These are phyloP conservation scores for Oophaga pumilio DNA, from an alignment of 2,113 vertebrate species.

Conservation along the genomic window DNA sequence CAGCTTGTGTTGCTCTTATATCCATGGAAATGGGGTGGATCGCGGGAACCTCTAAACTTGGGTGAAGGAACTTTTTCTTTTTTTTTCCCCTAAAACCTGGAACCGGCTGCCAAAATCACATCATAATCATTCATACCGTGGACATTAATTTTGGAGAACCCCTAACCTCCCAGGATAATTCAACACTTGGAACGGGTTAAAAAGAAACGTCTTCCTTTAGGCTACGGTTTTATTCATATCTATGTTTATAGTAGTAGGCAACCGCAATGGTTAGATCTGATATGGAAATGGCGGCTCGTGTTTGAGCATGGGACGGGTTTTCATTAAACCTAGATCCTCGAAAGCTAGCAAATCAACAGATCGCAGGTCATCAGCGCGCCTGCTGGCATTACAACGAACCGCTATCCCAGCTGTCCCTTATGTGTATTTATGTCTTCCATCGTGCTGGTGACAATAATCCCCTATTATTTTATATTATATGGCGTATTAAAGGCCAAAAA, in stretches of 20 bases:
- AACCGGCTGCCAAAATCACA: conserved; percentile 46
- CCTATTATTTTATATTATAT: conserved; percentile 16
- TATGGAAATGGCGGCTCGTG: not conserved
- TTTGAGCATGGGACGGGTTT: not conserved
- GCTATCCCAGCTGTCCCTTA: not conserved
- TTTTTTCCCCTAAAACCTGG: not conserved
- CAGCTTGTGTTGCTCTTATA: conserved; percentile 54
- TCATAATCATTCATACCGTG: conserved; percentile 36
- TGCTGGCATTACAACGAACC: not conserved
- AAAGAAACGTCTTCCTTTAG: conserved; percentile 34
- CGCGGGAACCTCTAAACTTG: conserved; percentile 30
- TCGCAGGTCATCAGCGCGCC: not conserved
- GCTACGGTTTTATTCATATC: conserved; percentile 24
- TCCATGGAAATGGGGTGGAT: conserved; percentile 55
- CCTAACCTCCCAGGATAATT: not conserved
- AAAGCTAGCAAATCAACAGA: not conserved
- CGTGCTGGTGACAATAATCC: not conserved
- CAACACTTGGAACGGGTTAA: conserved; percentile 26
- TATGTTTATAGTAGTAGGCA: conserved; percentile 1
- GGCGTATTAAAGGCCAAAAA: not conserved
- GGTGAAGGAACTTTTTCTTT: conserved; percentile 30
- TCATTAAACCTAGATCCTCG: not conserved
- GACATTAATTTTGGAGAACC: conserved; percentile 20
- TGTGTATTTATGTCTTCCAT: not conserved
- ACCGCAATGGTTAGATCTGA: not conserved